phyloP scores from a whole-genome alignment of 64 coral and sea anemone genomes.

The Catalaphyllia jardinei region DNA sequence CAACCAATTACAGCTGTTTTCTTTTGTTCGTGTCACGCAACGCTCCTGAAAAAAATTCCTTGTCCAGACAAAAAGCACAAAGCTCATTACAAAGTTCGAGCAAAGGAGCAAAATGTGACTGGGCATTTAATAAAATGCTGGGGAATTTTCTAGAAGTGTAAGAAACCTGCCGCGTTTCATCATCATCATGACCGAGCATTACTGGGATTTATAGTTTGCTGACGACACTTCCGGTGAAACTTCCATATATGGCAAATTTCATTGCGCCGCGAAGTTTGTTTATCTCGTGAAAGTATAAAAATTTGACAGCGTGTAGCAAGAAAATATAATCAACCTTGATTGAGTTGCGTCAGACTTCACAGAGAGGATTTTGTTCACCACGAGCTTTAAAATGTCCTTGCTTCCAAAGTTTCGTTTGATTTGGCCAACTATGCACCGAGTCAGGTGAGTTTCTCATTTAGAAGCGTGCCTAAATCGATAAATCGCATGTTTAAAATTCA shows the following conservation, averaged over 20 bases:
- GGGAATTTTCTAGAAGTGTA: background rate
- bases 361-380: background rate
- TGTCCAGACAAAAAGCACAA: no score
- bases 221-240: constrained; percentile 45
- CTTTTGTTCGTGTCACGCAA: no score
- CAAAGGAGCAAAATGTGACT: background rate
- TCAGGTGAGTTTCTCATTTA: constrained; percentile 5
- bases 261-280: constrained; percentile 17
- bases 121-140: background rate
- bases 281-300: background rate
- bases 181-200: constrained; percentile 48
- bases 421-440: constrained; percentile 15
- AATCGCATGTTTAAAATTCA: no score
- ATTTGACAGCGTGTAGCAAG: background rate
- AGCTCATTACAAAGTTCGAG: no score
- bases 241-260: constrained; percentile 7
- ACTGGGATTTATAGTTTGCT: constrained; percentile 10
- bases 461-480: no score
- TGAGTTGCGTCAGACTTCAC: background rate
- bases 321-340: background rate
- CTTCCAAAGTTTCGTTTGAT: constrained; percentile 31
- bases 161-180: background rate
- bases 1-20: no score
- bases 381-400: constrained; percentile 9
- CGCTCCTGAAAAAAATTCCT: no score